phyloP scores from a whole-genome alignment of 2,888 invertebrate species.

The Megastigmus dorsalis region DNA sequence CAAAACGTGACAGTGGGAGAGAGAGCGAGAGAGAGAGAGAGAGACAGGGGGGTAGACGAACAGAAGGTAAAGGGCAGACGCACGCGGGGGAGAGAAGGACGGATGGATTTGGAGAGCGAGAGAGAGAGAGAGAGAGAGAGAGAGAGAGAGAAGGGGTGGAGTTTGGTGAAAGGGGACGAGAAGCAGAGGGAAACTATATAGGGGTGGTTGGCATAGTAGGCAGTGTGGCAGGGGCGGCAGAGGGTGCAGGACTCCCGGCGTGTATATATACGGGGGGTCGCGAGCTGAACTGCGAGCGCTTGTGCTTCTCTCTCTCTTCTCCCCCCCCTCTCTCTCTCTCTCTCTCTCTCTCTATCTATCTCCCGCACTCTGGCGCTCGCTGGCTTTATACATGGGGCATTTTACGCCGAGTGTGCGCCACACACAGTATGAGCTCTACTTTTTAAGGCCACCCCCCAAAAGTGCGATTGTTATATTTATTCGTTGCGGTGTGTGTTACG shows the following conservation, averaged over 20 bases:
- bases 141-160: constrained; percentile 13
- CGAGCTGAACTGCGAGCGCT: too few relatives aligned
- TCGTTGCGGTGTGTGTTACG: not conserved
- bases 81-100: constrained; percentile 44
- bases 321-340: too few relatives aligned
- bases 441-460: too few relatives aligned
- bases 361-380: too few relatives aligned
- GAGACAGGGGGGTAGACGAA: constrained; percentile 21
- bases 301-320: too few relatives aligned
- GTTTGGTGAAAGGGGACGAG: not conserved
- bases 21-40: constrained; percentile 20
- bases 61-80: constrained; percentile 50
- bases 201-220: constrained; percentile 7
- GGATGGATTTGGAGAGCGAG: constrained; percentile 46
- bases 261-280: too few relatives aligned
- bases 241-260: not conserved
- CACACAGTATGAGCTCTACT: too few relatives aligned
- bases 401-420: constrained; percentile 27
- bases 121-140: too few relatives aligned
- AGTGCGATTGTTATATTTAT: too few relatives aligned
- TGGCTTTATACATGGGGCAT: constrained; percentile 34
- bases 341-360: too few relatives aligned
- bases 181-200: too few relatives aligned
- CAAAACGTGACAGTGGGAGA: constrained; percentile 31
- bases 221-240: not conserved